phyloP scores from a whole-genome alignment of 2,888 invertebrate species.

The Acleris cristana region DNA sequence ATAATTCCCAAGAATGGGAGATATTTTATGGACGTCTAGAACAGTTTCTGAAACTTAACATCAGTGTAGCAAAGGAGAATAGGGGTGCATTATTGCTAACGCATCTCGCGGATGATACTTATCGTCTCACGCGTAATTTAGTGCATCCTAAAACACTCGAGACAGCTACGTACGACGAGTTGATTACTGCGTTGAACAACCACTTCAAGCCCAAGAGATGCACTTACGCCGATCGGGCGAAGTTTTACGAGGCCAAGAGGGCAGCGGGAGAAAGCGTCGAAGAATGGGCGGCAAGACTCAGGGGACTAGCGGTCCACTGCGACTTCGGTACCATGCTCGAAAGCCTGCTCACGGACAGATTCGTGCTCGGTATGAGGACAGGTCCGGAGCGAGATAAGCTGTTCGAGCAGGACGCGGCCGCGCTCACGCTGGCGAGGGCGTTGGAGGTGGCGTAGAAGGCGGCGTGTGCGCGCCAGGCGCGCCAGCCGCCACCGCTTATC shows the following conservation, averaged over 20 bases:
- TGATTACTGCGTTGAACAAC: not conserved
- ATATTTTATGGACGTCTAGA: constrained; percentile 1
- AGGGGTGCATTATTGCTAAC: not conserved
- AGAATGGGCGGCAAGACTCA: constrained; percentile 28
- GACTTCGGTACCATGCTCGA: constrained; percentile 2
- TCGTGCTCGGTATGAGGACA: constrained; percentile 36
- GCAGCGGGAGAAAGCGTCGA: constrained; percentile 24
- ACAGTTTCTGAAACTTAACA: constrained; percentile 6
- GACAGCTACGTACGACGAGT: not conserved
- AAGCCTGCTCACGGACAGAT: constrained; percentile 17
- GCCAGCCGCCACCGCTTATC: not conserved
- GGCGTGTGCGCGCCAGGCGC: constrained; percentile 32
- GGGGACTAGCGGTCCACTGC: constrained; percentile 17
- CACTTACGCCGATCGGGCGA: constrained; percentile 13
- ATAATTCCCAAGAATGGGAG: constrained; percentile 8
- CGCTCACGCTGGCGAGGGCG: constrained; percentile 33
- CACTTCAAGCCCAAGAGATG: constrained; percentile 10
- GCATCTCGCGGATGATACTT: constrained; percentile 16
- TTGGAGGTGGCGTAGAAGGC: constrained; percentile 37
- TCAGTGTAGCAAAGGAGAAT: not conserved
- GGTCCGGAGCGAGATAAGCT: constrained; percentile 27
- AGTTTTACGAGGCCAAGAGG: constrained; percentile 28
- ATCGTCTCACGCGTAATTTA: constrained; percentile 18
- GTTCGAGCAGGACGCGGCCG: constrained; percentile 7
- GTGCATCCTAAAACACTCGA: constrained; percentile 13